Percentiles rank a stretch among this genome's conserved stretches.
phyloP scores from a whole-genome alignment of 2,888 invertebrate species.

The Geophilus truncorum region DNA sequence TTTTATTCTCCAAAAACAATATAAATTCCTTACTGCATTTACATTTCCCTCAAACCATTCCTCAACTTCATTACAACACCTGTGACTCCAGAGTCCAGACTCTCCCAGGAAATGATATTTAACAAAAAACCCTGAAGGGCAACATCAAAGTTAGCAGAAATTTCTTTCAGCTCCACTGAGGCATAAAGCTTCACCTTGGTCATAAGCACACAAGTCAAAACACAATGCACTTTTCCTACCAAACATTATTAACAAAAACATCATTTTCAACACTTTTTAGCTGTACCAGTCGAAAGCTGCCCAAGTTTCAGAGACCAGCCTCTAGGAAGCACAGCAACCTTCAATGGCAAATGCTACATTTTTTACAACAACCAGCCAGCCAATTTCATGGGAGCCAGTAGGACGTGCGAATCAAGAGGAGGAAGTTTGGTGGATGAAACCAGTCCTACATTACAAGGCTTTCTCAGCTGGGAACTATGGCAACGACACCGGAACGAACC shows the following conservation, averaged over 20 bases:
- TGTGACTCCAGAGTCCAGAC: not conserved
- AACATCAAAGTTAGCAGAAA: not conserved
- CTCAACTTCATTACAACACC: not conserved
- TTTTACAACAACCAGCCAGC: conserved; percentile 83
- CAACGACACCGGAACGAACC: conserved; percentile 82
- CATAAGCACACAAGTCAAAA: too few species aligned
- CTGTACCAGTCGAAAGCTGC: conserved; percentile 68
- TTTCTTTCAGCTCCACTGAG: not conserved
- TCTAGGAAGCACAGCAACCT: conserved; percentile 84
- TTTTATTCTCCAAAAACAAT: too few species aligned
- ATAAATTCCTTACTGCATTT: too few species aligned
- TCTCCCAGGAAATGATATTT: not conserved
- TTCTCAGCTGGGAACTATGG: conserved; percentile 92
- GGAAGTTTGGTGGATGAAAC: conserved; percentile 85
- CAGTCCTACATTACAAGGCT: conserved; percentile 87
- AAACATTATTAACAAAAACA: too few species aligned
- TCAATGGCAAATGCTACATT: conserved; percentile 91
- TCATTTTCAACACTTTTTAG: conserved; percentile 32
- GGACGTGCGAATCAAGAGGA: conserved; percentile 73
- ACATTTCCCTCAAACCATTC: not conserved
- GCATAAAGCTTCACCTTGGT: not conserved
- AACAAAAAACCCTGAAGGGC: not conserved
- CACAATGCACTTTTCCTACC: too few species aligned
- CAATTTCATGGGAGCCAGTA: conserved; percentile 70
- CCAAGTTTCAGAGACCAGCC: conserved; percentile 90